Base-by-base conservation (phyloP, 2,888 invertebrate species). In the Ypsolopha scabrella region DNA sequence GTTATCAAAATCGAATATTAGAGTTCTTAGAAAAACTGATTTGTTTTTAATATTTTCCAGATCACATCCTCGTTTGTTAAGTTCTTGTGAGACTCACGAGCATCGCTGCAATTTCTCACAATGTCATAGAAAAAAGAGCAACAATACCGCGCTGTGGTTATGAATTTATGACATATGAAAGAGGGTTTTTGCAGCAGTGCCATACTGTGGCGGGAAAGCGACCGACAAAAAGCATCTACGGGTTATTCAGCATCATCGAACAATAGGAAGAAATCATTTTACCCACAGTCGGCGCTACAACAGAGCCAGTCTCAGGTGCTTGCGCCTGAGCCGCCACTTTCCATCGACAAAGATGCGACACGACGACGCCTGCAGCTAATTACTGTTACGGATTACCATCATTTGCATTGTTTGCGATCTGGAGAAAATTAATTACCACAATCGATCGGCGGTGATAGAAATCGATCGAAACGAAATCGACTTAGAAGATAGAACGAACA, bases 201-300 rank as follows among this genome's bases (percentile, higher is more conserved):
- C 14, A 33, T 47, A 41, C 50, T 50, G 48, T 50, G 57, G 53
- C 72, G 73, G 75, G 83, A 83, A 80, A 83, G 80, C 75, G 65
- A 51, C 60, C 58, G 58, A 55, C 58, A 61, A 66, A 68, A 72
- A 71, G 70, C 62, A 41, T 37, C 62, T 58, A 53, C 56, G 55
- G 59, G 64, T 75, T 78, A 75, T 80, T 77, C 67, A 68, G 62
- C 57, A 60, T 60, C 56, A 60, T 57, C 60, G 61, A 80, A 85
- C 85, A 85, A 85, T 85, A 75, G 80, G 78, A 81, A 74, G 80
- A 81, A 80, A 80, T 72, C 68, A 68, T 66, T 68, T 67, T 72
- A 79, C 76, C 76, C 77, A 76, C 77, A 75, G 65, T 65, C 66
- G 69, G 68, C 14, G 36, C 24, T 24, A 24, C 24, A 24, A 24